A percentile compares a stretch with the other conserved stretches of the same genome.
Evolutionary conservation across 2,113 vertebrate species (phyloP).

Genomic region (Lanius collurio): DNA sequence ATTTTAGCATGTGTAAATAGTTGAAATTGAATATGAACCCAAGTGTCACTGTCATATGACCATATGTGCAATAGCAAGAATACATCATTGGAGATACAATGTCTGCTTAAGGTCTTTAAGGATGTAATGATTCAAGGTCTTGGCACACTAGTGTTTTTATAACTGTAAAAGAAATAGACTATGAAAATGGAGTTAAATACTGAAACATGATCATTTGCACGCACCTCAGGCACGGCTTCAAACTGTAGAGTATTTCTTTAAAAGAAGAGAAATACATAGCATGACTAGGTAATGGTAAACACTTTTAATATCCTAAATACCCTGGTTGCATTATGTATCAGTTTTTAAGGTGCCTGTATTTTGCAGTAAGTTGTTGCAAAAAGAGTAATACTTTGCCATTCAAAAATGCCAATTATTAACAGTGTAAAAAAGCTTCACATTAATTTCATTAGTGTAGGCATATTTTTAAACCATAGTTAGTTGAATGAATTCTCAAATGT

Average conservation of each 20-base stretch:
- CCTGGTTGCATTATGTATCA: constrained; percentile 25
- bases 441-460: not conserved
- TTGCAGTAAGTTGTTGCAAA: constrained; percentile 21
- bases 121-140: constrained; percentile 14
- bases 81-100: not conserved
- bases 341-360: constrained; percentile 56
- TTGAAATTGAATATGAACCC: not conserved
- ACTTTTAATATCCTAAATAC: not conserved
- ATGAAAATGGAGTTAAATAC: constrained; percentile 16
- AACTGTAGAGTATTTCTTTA: constrained; percentile 28
- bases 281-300: constrained; percentile 22
- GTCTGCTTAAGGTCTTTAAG: constrained; percentile 3
- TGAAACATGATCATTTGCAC: constrained; percentile 32
- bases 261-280: constrained; percentile 32
- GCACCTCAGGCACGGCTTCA: not conserved
- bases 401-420: constrained; percentile 26
- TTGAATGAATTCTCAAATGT: constrained; percentile 2
- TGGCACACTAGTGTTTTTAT: constrained; percentile 17
- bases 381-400: constrained; percentile 34
- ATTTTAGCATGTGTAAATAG: constrained; percentile 53
- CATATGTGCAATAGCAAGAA: constrained; percentile 31
- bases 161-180: constrained; percentile 12
- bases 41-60: not conserved
- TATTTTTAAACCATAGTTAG: not conserved
- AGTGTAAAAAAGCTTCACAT: not conserved